Conservation (phyloP, 2,888 invertebrate species). For the Micropterix aruncella region DNA sequence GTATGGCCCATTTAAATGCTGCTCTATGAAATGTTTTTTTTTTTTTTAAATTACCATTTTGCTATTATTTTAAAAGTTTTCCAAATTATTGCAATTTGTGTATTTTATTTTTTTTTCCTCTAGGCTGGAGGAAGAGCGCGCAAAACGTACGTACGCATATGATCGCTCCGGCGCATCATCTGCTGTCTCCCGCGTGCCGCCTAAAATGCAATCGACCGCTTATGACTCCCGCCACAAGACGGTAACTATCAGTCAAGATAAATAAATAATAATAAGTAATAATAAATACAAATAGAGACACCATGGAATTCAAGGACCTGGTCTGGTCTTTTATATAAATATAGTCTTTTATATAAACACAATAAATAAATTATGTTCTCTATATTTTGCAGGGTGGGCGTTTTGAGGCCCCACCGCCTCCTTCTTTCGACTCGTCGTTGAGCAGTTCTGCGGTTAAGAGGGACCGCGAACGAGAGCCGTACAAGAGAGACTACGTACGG, state of each 20-base stretch:
- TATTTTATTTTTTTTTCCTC: constrained; percentile 9
- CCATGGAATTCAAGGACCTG: no score
- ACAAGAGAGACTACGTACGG: constrained; percentile 25
- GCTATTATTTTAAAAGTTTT: no score
- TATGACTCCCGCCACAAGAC: constrained; percentile 27
- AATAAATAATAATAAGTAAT: no score
- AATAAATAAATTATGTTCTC: no score
- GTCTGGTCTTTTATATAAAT: no score
- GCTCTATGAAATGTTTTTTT: no score
- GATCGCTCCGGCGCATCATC: constrained; percentile 27
- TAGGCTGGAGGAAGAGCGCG: constrained; percentile 43
- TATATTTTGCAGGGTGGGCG: constrained; percentile 20
- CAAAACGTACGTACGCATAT: constrained; percentile 34
- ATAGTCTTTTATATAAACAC: no score
- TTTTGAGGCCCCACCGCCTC: constrained; percentile 43
- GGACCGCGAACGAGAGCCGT: constrained; percentile 33
- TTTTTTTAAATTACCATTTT: no score
- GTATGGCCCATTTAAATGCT: no score
- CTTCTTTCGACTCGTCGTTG: constrained; percentile 37
- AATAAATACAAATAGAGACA: no score
- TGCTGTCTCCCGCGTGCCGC: constrained; percentile 29
- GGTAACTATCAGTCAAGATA: no score
- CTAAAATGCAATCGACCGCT: constrained; percentile 28
- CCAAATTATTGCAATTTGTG: no score
- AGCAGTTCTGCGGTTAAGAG: constrained; percentile 22